Conservation (phyloP, 2,113 vertebrate species). For the Callorhinus ursinus region DNA sequence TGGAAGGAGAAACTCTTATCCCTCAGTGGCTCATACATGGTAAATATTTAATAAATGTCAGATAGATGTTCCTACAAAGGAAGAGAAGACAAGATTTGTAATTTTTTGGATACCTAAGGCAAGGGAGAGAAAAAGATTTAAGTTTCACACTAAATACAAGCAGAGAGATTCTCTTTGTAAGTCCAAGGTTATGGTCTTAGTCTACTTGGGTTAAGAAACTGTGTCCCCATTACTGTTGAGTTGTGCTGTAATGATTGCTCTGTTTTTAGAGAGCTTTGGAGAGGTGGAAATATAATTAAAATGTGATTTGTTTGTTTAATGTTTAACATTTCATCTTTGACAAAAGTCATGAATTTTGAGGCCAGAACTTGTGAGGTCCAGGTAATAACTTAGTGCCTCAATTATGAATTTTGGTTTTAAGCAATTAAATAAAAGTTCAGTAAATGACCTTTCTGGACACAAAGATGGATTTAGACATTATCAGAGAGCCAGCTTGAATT, state of each 20-base stretch:
- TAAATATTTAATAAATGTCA: not conserved
- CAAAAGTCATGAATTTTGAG: conserved; percentile 40
- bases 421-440: conserved; percentile 15
- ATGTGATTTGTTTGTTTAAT: conserved; percentile 1
- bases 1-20: not conserved
- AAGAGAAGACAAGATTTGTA: not conserved
- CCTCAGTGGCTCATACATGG: not conserved
- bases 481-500: conserved; percentile 70
- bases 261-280: conserved; percentile 30
- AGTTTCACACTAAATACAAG: not conserved
- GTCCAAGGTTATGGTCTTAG: not conserved
- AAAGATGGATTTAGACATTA: conserved; percentile 56
- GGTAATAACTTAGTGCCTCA: conserved; percentile 25
- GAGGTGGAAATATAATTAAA: not conserved
- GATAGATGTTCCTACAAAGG: not conserved
- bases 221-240: not conserved
- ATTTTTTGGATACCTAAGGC: not conserved
- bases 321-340: conserved; percentile 18
- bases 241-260: not conserved
- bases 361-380: not conserved
- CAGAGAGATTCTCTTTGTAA: conserved; percentile 22
- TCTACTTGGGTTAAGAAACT: conserved; percentile 29
- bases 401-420: not conserved
- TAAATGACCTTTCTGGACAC: conserved; percentile 47
- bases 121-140: not conserved